Conservation (phyloP, 1,140 invertebrate genomes). For the Drosophila pseudoananassae region DNA sequence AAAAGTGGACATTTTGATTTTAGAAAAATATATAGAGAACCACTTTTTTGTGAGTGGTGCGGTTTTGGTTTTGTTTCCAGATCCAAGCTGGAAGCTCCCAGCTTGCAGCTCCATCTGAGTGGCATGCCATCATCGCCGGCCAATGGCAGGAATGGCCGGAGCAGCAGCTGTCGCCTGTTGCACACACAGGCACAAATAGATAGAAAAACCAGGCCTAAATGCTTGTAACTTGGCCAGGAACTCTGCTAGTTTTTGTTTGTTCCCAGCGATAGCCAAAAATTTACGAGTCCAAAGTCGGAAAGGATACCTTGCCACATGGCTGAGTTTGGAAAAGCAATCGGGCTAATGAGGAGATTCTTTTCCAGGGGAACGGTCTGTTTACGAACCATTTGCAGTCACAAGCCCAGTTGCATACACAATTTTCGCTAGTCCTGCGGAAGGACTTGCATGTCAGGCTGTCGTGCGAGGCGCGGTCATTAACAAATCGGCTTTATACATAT, state of each 20-base stretch:
- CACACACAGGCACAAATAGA: conserved; percentile 44
- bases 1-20: conserved; percentile 82
- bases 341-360: conserved; percentile 8
- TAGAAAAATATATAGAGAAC: conserved; percentile 82
- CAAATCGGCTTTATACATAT: conserved; percentile 14
- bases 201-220: conserved; percentile 66
- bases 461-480: conserved; percentile 31
- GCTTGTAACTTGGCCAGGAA: conserved; percentile 54
- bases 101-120: conserved; percentile 30
- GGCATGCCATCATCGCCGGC: conserved; percentile 57
- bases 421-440: conserved; percentile 18
- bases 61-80: conserved; percentile 40
- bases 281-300: conserved; percentile 36
- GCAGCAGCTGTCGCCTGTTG: conserved; percentile 48
- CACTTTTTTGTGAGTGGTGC: conserved; percentile 65
- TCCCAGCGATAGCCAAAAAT: conserved; percentile 51
- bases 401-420: conserved; percentile 23
- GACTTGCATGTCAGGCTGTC: conserved; percentile 28
- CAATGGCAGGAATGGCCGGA: conserved; percentile 46
- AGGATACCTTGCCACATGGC: no score
- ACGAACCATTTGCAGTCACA: conserved; percentile 18
- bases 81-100: conserved; percentile 12
- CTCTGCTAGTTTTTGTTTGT: conserved; percentile 28
- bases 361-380: not conserved
- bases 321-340: conserved; percentile 2